Evolutionary conservation across 1,140 invertebrate species (phyloP).

Genomic region (Globodera rostochiensis): DNA sequence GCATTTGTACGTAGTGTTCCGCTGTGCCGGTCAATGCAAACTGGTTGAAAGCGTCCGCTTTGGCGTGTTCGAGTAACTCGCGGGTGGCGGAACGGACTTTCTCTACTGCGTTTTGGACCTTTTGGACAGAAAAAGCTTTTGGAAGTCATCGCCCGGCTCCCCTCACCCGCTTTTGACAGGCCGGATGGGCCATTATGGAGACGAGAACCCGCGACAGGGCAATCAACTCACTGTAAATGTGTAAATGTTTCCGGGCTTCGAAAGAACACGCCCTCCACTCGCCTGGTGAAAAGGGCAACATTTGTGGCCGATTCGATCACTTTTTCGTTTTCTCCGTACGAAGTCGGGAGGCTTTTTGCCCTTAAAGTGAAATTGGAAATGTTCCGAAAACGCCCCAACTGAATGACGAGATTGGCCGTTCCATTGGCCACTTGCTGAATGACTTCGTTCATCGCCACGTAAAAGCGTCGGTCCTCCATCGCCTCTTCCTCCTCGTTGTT

Average conservation of each 20-base stretch:
- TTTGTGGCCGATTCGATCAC: slow-evolving; percentile 31
- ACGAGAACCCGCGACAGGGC: slow-evolving; percentile 33
- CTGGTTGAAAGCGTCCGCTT: slow-evolving; percentile 17
- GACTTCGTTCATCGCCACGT: slow-evolving; percentile 18
- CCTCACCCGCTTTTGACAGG: slow-evolving; percentile 28
- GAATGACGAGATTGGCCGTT: slow-evolving; percentile 34
- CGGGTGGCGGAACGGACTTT: not conserved
- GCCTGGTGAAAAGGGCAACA: slow-evolving; percentile 34
- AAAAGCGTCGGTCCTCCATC: slow-evolving; percentile 26
- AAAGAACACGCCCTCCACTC: not conserved
- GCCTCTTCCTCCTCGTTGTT: slow-evolving; percentile 12
- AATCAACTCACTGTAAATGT: slow-evolving; percentile 26
- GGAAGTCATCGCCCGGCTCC: not conserved
- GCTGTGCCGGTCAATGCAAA: slow-evolving; percentile 10
- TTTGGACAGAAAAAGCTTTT: not conserved
- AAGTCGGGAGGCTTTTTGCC: slow-evolving; percentile 22
- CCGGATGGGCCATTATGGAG: slow-evolving; percentile 33
- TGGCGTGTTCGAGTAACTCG: slow-evolving; percentile 14
- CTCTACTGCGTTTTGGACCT: slow-evolving; percentile 8
- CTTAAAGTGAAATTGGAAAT: slow-evolving; percentile 29
- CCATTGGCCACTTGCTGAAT: slow-evolving; percentile 34
- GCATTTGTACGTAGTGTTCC: slow-evolving; percentile 14
- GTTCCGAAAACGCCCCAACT: slow-evolving; percentile 10
- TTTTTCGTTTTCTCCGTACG: slow-evolving; percentile 3
- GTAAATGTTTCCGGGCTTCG: not conserved